These are phyloP conservation scores for Sarcophaga caerulescens DNA, from an alignment of 2,888 invertebrate species.

Conservation along the genomic window DNA sequence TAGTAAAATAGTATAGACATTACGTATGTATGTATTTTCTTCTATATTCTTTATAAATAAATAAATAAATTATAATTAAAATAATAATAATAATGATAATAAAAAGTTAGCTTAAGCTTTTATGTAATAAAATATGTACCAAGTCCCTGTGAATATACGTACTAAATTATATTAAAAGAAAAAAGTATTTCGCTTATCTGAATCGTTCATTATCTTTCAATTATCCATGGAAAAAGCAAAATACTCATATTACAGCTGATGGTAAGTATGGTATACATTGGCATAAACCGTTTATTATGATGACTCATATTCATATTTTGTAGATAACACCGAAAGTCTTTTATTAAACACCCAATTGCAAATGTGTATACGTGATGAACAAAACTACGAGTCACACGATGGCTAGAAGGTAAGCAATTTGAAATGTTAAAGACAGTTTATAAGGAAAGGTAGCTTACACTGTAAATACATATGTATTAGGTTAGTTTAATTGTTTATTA, in stretches of 20 bases:
- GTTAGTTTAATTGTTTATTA: too few relatives aligned
- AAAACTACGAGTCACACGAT: too few relatives aligned
- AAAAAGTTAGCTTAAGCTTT: constrained; percentile 21
- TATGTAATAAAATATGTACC: too few relatives aligned
- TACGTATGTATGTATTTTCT: not conserved
- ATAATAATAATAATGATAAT: too few relatives aligned
- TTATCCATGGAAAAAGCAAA: constrained; percentile 20
- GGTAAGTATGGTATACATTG: too few relatives aligned
- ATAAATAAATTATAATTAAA: not conserved
- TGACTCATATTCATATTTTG: too few relatives aligned
- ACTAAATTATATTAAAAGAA: not conserved
- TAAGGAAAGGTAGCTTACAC: too few relatives aligned
- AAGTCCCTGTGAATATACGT: constrained; percentile 29
- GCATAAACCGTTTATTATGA: too few relatives aligned
- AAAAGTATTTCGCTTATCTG: constrained; percentile 9
- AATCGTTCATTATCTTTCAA: not conserved
- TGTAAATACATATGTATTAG: too few relatives aligned
- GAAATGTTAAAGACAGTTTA: too few relatives aligned
- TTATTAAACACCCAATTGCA: not conserved
- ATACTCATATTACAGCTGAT: not conserved
- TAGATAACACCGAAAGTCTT: too few relatives aligned
- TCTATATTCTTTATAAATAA: constrained; percentile 4
- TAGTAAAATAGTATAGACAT: not conserved
- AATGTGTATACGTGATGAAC: not conserved
- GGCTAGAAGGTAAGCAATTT: too few relatives aligned